Base-by-base conservation (phyloP, 1,140 invertebrate genomes). In the Muscidifurax raptorellus region DNA sequence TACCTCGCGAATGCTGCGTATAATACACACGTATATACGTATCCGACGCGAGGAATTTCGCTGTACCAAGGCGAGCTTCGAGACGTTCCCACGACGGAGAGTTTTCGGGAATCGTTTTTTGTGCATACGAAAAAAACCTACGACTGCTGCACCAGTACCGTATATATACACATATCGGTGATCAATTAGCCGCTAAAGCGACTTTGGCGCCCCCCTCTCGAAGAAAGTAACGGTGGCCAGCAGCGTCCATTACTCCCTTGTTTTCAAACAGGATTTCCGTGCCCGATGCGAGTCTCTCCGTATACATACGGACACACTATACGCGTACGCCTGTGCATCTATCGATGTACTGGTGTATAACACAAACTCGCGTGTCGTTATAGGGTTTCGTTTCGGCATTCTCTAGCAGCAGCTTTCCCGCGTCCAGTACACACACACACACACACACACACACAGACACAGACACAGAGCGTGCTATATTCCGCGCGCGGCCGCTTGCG, bases 351-450 rank as follows among this genome's bases (percentile, higher is more conserved):
- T n/a, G n/a, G n/a, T n/a, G 52, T 22, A 59, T 22, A n/a, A 7
- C n/a, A 59, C 6, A 22, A 7, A 59, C 4, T 7, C 44, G 75
- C 36, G 10, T 30, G 32, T 10, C 75, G 66, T 74, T 59, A n/a
- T 75, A 80, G 71, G 83, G 83, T 52, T 84, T 84, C 83, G 52
- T 80, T 84, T 84, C 77, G 77, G 83, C 28, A 80, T 84, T 79
- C 27, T 28, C 52, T 66, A 25, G n/a, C 32, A 2, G 36, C 44
- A 25, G n/a, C 74, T 27, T n/a, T n/a, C n/a, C n/a, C n/a, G n/a
- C n/a, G n/a, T n/a, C n/a, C n/a, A n/a, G n/a, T n/a, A n/a, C n/a
- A n/a, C n/a, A n/a, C n/a, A n/a, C n/a, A n/a, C n/a, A n/a, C n/a
- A n/a, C n/a, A n/a, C n/a, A n/a, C n/a, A n/a, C n/a, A n/a, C n/a